Evolutionary conservation across 2,888 invertebrate genomes (phyloP), one percentile per base, ranked within the genome.

Genomic region (Ochropleura plecta): DNA sequence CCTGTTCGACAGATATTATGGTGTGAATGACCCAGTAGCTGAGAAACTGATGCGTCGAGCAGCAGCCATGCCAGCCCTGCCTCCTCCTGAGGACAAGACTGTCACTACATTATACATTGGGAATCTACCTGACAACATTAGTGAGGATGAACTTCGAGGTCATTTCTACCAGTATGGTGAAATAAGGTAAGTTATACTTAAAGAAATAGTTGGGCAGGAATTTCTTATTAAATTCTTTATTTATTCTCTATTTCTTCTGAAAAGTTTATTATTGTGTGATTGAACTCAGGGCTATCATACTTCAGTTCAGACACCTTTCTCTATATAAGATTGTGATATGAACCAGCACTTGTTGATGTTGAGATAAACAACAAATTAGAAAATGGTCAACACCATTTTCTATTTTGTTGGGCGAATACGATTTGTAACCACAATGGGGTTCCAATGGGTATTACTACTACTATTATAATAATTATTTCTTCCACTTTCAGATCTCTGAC

Each of bases 131-230:
- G 99, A 98, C 74, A 97, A 97, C 80, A 97, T 99, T 51, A 98
- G 98, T 0, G 99, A 99, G 89, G 98, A 98, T 81, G 99, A 99
- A 89, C 97, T 99, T 84, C 98, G 98, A 83, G 99, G 99, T 91
- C 98, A 99, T 91, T 99, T 99, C 94, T 99, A 99, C 94, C 99
- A 99, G 93, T 99, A 98, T 95, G 99, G 99, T 20, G 99, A 99
- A 95, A 99, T 99, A 78, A 97, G 99, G 86, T 96, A 74, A 78
- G 77, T 60, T 62, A 18, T n/a, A 51, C 8, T 51, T 30, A 4
- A 14, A 40, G 10, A 46, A 57, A 42, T 20, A 1, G 5, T 16
- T n/a, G 10, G 4, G 4, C 16, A 30, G 30, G 30, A n/a, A n/a
- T n/a, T n/a, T n/a, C n/a, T n/a, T n/a, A n/a, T n/a, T n/a, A n/a